These are phyloP conservation scores for Antechinus flavipes DNA, from an alignment of 2,113 vertebrate genomes.

Conservation along the genomic window DNA sequence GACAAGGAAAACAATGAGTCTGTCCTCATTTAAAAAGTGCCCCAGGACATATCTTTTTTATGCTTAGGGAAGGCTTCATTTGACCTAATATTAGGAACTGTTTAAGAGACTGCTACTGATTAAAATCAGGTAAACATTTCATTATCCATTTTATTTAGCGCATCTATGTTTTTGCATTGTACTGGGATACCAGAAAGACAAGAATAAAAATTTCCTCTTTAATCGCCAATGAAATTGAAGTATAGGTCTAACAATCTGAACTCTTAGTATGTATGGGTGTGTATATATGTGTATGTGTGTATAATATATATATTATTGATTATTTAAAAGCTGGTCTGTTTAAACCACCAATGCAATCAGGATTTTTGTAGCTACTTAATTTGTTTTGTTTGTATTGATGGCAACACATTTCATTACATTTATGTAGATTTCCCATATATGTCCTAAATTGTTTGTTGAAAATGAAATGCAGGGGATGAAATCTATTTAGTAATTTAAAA, in stretches of 20 bases:
- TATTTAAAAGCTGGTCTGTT: constrained; percentile 43
- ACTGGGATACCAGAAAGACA: constrained; percentile 1
- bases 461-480: background rate
- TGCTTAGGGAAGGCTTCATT: background rate
- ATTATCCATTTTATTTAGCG: constrained; percentile 13
- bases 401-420: background rate
- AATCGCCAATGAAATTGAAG: constrained; percentile 21
- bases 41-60: background rate
- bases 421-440: background rate
- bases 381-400: background rate
- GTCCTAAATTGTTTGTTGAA: background rate
- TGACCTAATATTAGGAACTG: background rate
- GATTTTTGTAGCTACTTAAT: background rate
- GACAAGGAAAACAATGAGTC: background rate
- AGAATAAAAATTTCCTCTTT: constrained; percentile 14
- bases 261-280: constrained; percentile 25
- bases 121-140: background rate
- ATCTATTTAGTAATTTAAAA: background rate
- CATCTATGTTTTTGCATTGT: background rate
- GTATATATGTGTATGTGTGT: too few species aligned
- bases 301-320: constrained; percentile 9
- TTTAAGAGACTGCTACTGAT: constrained; percentile 28
- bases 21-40: constrained; percentile 20
- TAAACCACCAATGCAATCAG: background rate
- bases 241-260: constrained; percentile 28